These are phyloP conservation scores for Heliconius himera DNA, from an alignment of 1,140 invertebrate species.

Conservation along the genomic window DNA sequence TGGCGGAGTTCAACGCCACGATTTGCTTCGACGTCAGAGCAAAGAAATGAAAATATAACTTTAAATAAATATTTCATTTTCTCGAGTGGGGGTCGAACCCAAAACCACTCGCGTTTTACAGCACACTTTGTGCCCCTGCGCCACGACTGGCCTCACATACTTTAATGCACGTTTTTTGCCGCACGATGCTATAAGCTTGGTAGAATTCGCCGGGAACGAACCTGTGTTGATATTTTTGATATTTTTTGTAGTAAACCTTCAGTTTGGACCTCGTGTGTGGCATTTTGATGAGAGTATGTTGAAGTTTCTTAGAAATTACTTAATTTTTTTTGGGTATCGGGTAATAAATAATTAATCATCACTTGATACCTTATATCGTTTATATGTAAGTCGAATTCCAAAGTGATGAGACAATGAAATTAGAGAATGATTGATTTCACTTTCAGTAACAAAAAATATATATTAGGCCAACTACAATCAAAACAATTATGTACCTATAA, in stretches of 20 bases:
- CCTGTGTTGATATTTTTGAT: background rate
- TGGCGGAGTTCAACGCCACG: no score
- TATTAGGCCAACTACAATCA: no score
- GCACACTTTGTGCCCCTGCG: no score
- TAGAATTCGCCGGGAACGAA: conserved; percentile 10
- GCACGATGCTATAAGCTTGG: background rate
- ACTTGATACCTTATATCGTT: background rate
- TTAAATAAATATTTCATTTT: no score
- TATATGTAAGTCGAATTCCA: background rate
- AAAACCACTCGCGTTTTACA: no score
- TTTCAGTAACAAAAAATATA: no score
- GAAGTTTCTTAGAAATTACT: background rate
- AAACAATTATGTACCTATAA: no score
- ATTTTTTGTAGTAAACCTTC: background rate
- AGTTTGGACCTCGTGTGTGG: conserved; percentile 4
- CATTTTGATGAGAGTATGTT: background rate
- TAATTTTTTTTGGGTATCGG: background rate
- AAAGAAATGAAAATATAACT: no score
- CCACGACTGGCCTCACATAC: no score
- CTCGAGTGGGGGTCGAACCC: no score
- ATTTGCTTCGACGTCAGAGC: no score
- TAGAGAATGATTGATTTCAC: no score
- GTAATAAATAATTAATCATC: background rate
- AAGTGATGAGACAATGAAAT: background rate
- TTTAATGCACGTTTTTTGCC: conserved; percentile 24